phyloP scores from a whole-genome alignment of 2,888 invertebrate genomes.

The Drosophila merina region DNA sequence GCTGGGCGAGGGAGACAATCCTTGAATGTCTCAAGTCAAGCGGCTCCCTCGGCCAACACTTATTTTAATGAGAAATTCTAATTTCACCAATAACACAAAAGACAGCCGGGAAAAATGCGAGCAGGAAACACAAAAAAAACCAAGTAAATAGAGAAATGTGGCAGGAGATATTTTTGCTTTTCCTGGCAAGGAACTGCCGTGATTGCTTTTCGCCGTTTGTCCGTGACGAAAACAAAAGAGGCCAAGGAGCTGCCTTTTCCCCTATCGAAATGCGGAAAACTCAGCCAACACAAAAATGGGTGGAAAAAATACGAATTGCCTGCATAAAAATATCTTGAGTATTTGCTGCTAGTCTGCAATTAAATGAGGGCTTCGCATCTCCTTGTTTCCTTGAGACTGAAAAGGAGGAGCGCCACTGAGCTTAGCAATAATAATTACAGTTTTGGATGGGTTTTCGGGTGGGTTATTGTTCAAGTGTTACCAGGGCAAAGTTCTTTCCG shows the following conservation, averaged over 20 bases:
- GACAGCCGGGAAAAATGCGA: slow-evolving; percentile 51
- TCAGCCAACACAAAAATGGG: slow-evolving; percentile 1
- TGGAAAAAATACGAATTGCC: slow-evolving; percentile 54
- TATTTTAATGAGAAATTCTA: slow-evolving; percentile 80
- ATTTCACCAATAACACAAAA: slow-evolving; percentile 78
- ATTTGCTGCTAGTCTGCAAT: slow-evolving; percentile 64
- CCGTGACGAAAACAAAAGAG: slow-evolving; percentile 76
- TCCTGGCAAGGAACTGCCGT: slow-evolving; percentile 43
- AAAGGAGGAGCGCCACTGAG: slow-evolving; percentile 18
- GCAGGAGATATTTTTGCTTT: slow-evolving; percentile 54
- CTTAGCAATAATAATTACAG: slow-evolving; percentile 55
- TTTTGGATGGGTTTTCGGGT: slow-evolving; percentile 7
- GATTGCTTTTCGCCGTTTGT: slow-evolving; percentile 75
- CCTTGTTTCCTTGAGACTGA: not conserved
- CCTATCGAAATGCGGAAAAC: slow-evolving; percentile 21
- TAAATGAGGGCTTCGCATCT: slow-evolving; percentile 36
- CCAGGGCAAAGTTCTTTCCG: slow-evolving; percentile 28
- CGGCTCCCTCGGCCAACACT: slow-evolving; percentile 71
- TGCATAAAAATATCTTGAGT: slow-evolving; percentile 58
- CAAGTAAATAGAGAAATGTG: slow-evolving; percentile 39
- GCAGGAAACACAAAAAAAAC: slow-evolving; percentile 39
- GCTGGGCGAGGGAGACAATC: slow-evolving; percentile 22
- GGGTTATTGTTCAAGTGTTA: slow-evolving; percentile 34
- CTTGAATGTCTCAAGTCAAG: slow-evolving; percentile 73
- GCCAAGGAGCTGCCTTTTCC: slow-evolving; percentile 32